Conservation (phyloP, 2,797 vertebrate genomes). For the Eurystomus glaucurus region DNA sequence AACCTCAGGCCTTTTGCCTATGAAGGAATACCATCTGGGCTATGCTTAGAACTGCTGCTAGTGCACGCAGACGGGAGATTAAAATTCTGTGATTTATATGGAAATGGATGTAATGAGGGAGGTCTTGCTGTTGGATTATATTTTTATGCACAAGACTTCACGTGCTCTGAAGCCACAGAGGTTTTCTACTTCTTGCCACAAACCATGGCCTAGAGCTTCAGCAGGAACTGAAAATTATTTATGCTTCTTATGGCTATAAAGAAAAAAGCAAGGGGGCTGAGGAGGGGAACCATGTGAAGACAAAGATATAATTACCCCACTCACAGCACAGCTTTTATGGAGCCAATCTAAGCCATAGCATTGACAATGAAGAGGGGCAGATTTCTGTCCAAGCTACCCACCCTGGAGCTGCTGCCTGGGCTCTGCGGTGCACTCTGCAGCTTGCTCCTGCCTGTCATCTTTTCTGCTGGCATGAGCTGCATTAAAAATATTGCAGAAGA, state of each 20-base stretch:
- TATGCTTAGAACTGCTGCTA: conserved; percentile 5
- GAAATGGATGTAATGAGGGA: not conserved
- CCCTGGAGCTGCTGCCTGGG: not conserved
- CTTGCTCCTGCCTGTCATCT: not conserved
- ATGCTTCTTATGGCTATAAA: not conserved
- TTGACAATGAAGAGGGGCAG: not conserved
- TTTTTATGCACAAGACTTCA: not conserved
- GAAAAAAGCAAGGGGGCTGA: not conserved
- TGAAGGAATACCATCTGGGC: conserved; percentile 7
- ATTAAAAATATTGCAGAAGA: not conserved
- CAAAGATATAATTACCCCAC: not conserved
- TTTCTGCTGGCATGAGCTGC: not conserved
- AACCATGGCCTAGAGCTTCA: not conserved
- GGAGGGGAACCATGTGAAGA: not conserved
- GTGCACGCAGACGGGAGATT: not conserved
- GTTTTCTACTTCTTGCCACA: conserved; percentile 3
- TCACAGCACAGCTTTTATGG: not conserved
- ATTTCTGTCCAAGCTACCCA: not conserved
- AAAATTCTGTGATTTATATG: not conserved
- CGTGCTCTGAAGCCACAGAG: not conserved
- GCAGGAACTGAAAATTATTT: not conserved
- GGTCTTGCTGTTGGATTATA: not conserved
- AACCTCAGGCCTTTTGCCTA: not conserved
- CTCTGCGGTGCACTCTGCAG: accelerated
- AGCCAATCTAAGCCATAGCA: not conserved